Evolutionary conservation across 2,113 vertebrate genomes (phyloP).

Genomic region (Epinephelus moara): DNA sequence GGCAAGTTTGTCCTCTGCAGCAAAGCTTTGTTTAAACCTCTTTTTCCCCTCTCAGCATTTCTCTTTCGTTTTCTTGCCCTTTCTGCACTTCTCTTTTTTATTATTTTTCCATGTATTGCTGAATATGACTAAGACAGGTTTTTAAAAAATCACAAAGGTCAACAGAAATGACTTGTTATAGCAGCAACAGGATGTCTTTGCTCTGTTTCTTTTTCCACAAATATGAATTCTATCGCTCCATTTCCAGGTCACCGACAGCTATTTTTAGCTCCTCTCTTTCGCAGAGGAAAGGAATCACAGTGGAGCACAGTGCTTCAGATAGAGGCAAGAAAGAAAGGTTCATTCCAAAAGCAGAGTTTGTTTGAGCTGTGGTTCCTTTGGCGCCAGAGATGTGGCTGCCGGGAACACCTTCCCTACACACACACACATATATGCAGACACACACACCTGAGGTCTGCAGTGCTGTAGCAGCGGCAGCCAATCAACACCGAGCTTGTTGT

Average conservation of each 20-base stretch:
- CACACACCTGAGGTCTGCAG: constrained; percentile 73
- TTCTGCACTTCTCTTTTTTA: constrained; percentile 16
- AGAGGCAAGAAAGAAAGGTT: constrained; percentile 56
- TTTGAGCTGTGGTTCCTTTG: constrained; percentile 79
- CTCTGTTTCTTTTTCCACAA: constrained; percentile 50
- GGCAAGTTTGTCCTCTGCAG: constrained; percentile 46
- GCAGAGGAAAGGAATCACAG: constrained; percentile 68
- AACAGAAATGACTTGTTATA: constrained; percentile 41
- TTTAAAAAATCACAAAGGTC: constrained; percentile 40
- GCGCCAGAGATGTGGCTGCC: constrained; percentile 72
- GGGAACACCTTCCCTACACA: constrained; percentile 72
- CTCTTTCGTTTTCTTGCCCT: constrained; percentile 13
- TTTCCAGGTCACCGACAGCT: constrained; percentile 75
- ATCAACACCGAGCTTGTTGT: constrained; percentile 53
- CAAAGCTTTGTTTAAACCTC: constrained; percentile 27
- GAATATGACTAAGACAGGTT: constrained; percentile 36
- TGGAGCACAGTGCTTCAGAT: constrained; percentile 55
- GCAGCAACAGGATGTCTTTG: constrained; percentile 48
- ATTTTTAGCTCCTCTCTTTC: constrained; percentile 69
- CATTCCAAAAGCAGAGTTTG: constrained; percentile 74
- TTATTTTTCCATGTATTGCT: constrained; percentile 24
- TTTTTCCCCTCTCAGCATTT: constrained; percentile 18
- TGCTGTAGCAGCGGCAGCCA: constrained; percentile 52
- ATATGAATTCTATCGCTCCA: constrained; percentile 59
- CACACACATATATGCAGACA: constrained; percentile 45